Percentiles rank a stretch among this genome's conserved stretches.
phyloP scores from a whole-genome alignment of 2,113 vertebrate species.

The Nycticebus coucang region DNA sequence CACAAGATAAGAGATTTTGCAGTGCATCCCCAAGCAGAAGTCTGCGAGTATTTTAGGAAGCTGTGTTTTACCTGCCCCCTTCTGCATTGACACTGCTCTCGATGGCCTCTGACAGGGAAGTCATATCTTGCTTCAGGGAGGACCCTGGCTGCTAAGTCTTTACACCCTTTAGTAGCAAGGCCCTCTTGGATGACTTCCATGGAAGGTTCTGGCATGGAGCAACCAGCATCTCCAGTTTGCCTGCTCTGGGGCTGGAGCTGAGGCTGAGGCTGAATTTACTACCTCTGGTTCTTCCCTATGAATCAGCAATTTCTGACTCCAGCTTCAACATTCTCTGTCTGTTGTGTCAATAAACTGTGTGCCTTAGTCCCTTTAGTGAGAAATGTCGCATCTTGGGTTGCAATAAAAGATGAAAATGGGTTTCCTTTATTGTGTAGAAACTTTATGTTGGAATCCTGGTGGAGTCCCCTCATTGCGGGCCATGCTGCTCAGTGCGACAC shows the following conservation, averaged over 20 bases:
- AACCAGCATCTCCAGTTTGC: neutral
- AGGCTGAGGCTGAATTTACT: neutral
- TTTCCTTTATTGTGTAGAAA: neutral
- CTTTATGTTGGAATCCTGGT: neutral
- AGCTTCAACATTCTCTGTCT: neutral
- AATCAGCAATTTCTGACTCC: neutral
- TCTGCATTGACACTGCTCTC: rapidly evolving
- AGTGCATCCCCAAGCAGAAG: neutral
- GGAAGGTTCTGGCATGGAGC: neutral
- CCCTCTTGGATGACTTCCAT: neutral
- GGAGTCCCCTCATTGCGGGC: neutral
- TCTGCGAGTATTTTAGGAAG: neutral
- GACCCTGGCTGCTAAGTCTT: neutral
- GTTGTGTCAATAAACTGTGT: neutral
- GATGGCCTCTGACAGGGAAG: neutral
- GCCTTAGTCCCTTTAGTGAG: neutral
- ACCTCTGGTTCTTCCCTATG: neutral
- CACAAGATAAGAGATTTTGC: neutral
- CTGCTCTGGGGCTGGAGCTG: neutral
- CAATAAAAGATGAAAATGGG: neutral
- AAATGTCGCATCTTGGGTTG: neutral
- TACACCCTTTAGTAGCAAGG: neutral
- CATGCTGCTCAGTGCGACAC: too few species aligned
- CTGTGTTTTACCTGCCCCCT: rapidly evolving
- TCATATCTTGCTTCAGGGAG: neutral